A percentile compares a stretch with the other conserved stretches of the same genome.
Conservation (phyloP, 2,113 vertebrate genomes). For the Promerops cafer region DNA sequence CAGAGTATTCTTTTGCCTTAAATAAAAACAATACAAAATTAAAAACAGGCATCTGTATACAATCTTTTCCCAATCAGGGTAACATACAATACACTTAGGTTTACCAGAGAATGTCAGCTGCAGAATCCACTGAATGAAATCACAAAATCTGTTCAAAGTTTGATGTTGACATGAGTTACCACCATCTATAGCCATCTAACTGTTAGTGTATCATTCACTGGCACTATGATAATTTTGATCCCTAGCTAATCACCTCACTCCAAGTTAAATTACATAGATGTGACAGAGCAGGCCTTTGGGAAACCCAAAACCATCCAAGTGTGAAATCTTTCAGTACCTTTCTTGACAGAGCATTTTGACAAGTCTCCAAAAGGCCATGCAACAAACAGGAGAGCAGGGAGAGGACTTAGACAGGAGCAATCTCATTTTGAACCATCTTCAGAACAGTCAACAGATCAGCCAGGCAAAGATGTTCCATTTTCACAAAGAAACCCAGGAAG, state of each 20-base stretch:
- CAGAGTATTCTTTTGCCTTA: not conserved
- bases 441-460: not conserved
- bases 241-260: not conserved
- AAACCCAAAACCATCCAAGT: not conserved
- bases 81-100: not conserved
- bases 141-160: not conserved
- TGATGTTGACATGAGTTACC: not conserved
- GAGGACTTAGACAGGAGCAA: not conserved
- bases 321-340: not conserved
- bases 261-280: not conserved
- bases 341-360: not conserved
- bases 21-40: not conserved
- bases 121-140: not conserved
- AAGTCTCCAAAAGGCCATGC: not conserved
- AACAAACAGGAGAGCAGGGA: not conserved
- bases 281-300: conserved; percentile 7
- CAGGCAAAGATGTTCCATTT: not conserved
- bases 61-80: not conserved
- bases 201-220: not conserved
- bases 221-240: not conserved
- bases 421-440: not conserved
- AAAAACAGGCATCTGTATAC: not conserved
- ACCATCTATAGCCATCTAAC: not conserved
- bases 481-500: not conserved
- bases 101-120: not conserved